These are phyloP conservation scores for Mimachlamys varia DNA, from an alignment of 2,888 invertebrate genomes.

Conservation along the genomic window DNA sequence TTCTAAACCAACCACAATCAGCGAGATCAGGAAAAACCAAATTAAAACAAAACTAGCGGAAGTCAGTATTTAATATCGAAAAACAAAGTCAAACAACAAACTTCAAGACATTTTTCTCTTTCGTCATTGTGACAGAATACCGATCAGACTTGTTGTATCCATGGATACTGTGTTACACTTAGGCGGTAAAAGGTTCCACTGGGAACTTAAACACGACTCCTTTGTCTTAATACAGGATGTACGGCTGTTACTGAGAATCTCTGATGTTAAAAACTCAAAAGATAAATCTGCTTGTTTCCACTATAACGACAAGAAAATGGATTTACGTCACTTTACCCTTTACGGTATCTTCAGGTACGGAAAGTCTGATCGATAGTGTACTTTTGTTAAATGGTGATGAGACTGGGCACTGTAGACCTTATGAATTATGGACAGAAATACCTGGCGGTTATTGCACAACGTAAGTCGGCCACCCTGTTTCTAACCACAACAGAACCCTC, in stretches of 20 bases:
- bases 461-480: neutral
- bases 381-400: neutral
- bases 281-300: no score
- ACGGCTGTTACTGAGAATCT: neutral
- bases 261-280: no score
- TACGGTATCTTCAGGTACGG: neutral
- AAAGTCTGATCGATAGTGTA: neutral
- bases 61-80: slow-evolving; percentile 42
- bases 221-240: neutral
- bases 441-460: neutral
- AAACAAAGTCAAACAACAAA: no score
- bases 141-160: no score
- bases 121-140: no score
- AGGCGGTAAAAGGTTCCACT: no score
- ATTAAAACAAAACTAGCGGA: slow-evolving; percentile 51
- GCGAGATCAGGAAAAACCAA: slow-evolving; percentile 64
- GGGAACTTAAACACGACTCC: no score
- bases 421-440: neutral
- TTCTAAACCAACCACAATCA: slow-evolving; percentile 66
- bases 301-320: neutral
- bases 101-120: no score
- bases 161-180: no score
- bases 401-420: neutral
- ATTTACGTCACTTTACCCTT: neutral
- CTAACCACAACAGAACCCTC: neutral